Evolutionary conservation across 2,113 vertebrate genomes (phyloP), one percentile per base, ranked within the genome.

Genomic region (Rhea pennata): DNA sequence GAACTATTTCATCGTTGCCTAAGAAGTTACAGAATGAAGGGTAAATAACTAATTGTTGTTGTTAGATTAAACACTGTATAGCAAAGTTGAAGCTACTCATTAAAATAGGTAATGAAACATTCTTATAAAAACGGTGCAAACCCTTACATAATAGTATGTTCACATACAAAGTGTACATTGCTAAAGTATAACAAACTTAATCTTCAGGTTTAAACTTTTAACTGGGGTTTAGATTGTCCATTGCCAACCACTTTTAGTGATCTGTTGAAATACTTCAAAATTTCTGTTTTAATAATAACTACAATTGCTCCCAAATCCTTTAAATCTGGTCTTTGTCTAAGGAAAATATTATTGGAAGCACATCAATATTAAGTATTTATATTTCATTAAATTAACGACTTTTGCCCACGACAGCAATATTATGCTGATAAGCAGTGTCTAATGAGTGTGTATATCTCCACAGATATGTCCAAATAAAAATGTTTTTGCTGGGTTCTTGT

Each of bases 391-490:
- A 36, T 54, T 39, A 76, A 82, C 56, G 7, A 42, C 15, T 81
- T 66, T 84, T 9, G 5, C n/a, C 24, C 23, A 36, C 50, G 58
- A n/a, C 31, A 76, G 33, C 70, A 36, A 8, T 53, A 14, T 12
- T 10, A 10, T 23, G 15, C 46, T 39, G 33, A 69, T 59, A 2
- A 21, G 8, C 12, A 6, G 24, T 44, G 46, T 33, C 22, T 74
- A 6, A 46, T 71, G 58, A 80, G 46, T 42, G 39, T 70, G 29
- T 31, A 5, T 0, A 0, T 26, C 0, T 1, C 27, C 8, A 3
- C 12, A 33, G 50, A 13, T 13, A 0, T 2, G 26, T 23, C 9
- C 19, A n/a, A 23, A 44, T 75, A 56, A 39, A 64, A 76, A 29
- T 31, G 26, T n/a, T 61, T 10, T 27, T 22, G 13, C 21, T 23